phyloP scores from a whole-genome alignment of 2,888 invertebrate genomes.

The Horisme vitalbata region DNA sequence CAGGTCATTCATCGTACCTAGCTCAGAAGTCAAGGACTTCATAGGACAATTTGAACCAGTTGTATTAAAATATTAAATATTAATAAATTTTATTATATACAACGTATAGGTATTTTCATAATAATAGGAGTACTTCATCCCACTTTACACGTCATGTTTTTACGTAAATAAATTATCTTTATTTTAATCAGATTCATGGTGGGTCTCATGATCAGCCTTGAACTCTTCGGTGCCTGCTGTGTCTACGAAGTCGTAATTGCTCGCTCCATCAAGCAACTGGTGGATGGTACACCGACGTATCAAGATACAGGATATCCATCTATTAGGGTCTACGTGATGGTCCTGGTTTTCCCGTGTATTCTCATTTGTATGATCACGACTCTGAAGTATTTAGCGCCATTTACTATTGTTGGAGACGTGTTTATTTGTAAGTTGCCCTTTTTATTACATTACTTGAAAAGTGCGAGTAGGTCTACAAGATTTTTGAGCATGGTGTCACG shows the following conservation, averaged over 20 bases:
- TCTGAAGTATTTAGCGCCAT: slow-evolving; percentile 55
- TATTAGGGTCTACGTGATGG: slow-evolving; percentile 39
- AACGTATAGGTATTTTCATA: no score
- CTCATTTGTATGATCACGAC: slow-evolving; percentile 52
- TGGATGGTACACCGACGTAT: slow-evolving; percentile 35
- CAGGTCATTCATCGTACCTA: no score
- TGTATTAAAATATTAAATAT: no score
- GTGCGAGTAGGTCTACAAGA: no score
- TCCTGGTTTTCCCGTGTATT: slow-evolving; percentile 45
- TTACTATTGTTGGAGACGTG: slow-evolving; percentile 50
- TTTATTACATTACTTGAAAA: no score
- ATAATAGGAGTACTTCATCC: no score
- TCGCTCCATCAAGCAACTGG: slow-evolving; percentile 58
- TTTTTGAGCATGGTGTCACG: no score
- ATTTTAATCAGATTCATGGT: slow-evolving; percentile 45
- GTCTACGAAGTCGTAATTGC: slow-evolving; percentile 73
- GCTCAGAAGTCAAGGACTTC: no score
- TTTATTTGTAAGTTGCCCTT: slow-evolving; percentile 52
- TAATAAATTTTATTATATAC: no score
- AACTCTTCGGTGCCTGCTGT: slow-evolving; percentile 70
- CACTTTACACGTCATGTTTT: no score
- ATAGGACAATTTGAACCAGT: no score
- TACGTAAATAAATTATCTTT: no score
- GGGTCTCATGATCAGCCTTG: slow-evolving; percentile 61
- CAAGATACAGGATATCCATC: slow-evolving; percentile 30